phyloP scores from a whole-genome alignment of 2,888 invertebrate genomes.

The Cantharis rustica region DNA sequence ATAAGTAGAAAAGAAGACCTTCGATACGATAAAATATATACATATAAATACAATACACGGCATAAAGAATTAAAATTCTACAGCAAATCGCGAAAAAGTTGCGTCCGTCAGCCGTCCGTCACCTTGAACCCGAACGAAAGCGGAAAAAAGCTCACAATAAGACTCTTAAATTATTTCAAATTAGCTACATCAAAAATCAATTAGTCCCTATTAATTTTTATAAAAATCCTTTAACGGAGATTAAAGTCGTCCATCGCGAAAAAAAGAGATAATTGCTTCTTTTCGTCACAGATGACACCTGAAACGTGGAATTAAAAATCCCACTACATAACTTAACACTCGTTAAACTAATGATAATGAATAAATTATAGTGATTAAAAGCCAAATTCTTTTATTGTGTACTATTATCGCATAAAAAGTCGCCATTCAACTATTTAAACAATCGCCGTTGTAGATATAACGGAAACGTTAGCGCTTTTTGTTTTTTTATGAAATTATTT shows the following conservation, averaged over 20 bases:
- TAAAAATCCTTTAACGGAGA: not conserved
- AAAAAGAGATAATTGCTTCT: not conserved
- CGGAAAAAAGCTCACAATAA: not conserved
- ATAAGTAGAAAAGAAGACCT: not conserved
- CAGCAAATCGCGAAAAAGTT: not conserved
- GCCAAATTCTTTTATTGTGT: not conserved
- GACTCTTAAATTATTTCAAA: not conserved
- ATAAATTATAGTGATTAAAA: slow-evolving; percentile 25
- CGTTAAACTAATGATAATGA: slow-evolving; percentile 21
- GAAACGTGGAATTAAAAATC: not conserved
- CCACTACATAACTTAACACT: slow-evolving; percentile 13
- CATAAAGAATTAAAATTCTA: not conserved
- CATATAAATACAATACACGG: not conserved
- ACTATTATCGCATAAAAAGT: not conserved
- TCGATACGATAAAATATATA: not conserved
- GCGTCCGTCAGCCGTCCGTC: not conserved
- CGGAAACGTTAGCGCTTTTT: not conserved
- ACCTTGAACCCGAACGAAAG: not conserved
- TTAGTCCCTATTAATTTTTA: not conserved
- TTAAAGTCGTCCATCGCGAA: not conserved
- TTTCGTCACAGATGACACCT: not conserved
- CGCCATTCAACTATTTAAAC: not conserved
- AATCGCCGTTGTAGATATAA: not conserved
- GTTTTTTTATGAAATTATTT: not conserved
- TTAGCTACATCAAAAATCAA: not conserved